Evolutionary conservation across 2,797 vertebrate genomes (phyloP).

Genomic region (Rhinichthys osculus): DNA sequence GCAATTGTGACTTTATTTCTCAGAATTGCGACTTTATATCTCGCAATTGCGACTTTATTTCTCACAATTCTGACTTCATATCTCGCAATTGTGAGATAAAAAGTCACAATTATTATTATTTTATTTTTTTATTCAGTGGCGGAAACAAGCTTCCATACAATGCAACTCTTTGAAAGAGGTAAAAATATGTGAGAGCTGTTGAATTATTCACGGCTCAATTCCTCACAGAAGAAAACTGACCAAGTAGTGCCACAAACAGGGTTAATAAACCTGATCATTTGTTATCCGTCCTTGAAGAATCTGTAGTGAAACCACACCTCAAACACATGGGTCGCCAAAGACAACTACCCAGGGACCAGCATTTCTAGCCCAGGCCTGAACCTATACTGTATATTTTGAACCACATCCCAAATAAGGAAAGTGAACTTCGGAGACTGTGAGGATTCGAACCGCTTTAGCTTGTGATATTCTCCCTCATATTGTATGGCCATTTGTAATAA

Average conservation of each 20-base stretch:
- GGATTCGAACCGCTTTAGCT: constrained; percentile 67
- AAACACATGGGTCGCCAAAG: constrained; percentile 64
- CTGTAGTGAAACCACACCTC: constrained; percentile 51
- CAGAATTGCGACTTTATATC: too few relatives aligned
- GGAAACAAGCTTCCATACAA: too few relatives aligned
- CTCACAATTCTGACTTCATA: too few relatives aligned
- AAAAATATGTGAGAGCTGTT: not conserved
- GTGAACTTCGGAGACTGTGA: constrained; percentile 69
- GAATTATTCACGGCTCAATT: constrained; percentile 23
- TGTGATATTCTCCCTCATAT: constrained; percentile 40
- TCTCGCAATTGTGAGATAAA: too few relatives aligned
- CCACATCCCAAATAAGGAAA: constrained; percentile 74
- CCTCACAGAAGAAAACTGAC: constrained; percentile 19
- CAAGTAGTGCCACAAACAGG: constrained; percentile 18
- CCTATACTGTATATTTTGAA: constrained; percentile 74
- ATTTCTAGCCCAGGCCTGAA: constrained; percentile 64
- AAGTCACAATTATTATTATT: too few relatives aligned
- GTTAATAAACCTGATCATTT: constrained; percentile 37
- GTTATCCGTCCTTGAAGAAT: constrained; percentile 36
- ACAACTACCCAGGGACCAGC: constrained; percentile 71
- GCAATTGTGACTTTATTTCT: too few relatives aligned
- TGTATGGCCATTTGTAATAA: constrained; percentile 16
- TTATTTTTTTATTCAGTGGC: too few relatives aligned
- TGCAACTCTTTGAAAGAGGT: too few relatives aligned
- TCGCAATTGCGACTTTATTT: too few relatives aligned